Conservation (phyloP, 1,140 invertebrate species). For the Anastatus disparis region DNA sequence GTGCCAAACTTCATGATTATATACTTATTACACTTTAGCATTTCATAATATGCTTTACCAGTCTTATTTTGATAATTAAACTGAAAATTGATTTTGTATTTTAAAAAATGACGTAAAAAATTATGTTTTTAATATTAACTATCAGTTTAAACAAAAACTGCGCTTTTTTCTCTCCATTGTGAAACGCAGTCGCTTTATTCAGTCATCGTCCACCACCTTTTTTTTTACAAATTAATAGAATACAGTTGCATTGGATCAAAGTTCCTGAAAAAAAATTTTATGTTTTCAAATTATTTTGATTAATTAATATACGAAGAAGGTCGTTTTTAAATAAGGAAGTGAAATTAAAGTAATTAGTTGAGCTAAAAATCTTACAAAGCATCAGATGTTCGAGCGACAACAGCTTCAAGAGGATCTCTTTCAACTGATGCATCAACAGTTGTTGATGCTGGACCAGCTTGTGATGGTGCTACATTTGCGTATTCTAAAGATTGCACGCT, state of each 20-base stretch:
- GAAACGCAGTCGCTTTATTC: not conserved
- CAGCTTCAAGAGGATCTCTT: conserved; percentile 61
- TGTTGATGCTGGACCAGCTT: not conserved
- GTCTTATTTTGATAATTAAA: conserved; percentile 32
- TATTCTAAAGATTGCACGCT: conserved; percentile 58
- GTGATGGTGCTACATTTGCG: conserved; percentile 11
- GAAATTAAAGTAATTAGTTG: not conserved
- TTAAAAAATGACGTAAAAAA: conserved; percentile 3
- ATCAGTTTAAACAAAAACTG: conserved; percentile 9
- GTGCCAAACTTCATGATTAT: conserved; percentile 27
- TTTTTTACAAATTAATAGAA: conserved; percentile 29
- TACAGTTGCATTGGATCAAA: conserved; percentile 39
- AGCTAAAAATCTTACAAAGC: conserved; percentile 50
- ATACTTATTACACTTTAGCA: conserved; percentile 20
- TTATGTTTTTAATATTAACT: conserved; percentile 4
- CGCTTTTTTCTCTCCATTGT: not conserved
- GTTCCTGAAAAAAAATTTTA: conserved; percentile 39
- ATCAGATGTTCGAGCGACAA: conserved; percentile 51
- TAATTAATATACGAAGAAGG: too few species aligned
- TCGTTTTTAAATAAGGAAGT: too few species aligned
- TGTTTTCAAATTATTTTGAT: too few species aligned
- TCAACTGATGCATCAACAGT: conserved; percentile 42
- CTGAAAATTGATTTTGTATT: conserved; percentile 17
- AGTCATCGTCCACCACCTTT: conserved; percentile 1
- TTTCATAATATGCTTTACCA: conserved; percentile 11